A percentile compares a stretch with the other conserved stretches of the same genome.
phyloP scores from a whole-genome alignment of 1,140 invertebrate genomes.

The Chironomus tepperi region DNA sequence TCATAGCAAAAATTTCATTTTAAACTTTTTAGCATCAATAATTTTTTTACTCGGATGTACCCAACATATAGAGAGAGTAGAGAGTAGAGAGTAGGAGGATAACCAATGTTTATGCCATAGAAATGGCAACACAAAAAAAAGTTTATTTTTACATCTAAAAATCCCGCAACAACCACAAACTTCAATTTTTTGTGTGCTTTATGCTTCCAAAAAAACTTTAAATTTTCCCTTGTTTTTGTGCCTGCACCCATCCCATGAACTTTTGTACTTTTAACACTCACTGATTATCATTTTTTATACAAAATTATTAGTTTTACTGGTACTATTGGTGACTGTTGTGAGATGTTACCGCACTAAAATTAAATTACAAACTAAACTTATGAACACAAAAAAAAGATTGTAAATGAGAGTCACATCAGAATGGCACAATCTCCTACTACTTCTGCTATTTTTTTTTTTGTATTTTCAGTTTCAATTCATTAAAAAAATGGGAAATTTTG shows the following conservation, averaged over 20 bases:
- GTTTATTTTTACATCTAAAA: no score
- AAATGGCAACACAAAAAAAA: not conserved
- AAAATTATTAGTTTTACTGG: not conserved
- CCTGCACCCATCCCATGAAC: not conserved
- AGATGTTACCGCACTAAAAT: slow-evolving; percentile 21
- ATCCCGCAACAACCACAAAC: no score
- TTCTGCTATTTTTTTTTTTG: not conserved
- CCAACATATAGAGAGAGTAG: not conserved
- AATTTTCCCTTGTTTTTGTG: no score
- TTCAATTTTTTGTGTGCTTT: no score
- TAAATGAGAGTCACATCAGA: not conserved
- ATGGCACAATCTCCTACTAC: slow-evolving; percentile 11
- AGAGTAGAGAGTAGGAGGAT: not conserved
- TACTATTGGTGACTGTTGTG: not conserved
- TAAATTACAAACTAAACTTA: slow-evolving; percentile 21
- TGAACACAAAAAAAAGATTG: not conserved
- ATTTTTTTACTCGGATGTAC: not conserved
- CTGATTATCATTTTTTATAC: slow-evolving; percentile 11
- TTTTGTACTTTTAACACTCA: slow-evolving; percentile 15
- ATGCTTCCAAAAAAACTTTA: no score
- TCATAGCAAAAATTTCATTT: not conserved
- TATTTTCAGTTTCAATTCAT: not conserved
- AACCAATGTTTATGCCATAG: not conserved
- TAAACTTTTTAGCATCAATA: not conserved
- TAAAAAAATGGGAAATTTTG: slow-evolving; percentile 19